Evolutionary conservation across 92 coral and sea anemone genomes (phyloP), one percentile per base, ranked within the genome.

Genomic region (Zoanthus solanderi): DNA sequence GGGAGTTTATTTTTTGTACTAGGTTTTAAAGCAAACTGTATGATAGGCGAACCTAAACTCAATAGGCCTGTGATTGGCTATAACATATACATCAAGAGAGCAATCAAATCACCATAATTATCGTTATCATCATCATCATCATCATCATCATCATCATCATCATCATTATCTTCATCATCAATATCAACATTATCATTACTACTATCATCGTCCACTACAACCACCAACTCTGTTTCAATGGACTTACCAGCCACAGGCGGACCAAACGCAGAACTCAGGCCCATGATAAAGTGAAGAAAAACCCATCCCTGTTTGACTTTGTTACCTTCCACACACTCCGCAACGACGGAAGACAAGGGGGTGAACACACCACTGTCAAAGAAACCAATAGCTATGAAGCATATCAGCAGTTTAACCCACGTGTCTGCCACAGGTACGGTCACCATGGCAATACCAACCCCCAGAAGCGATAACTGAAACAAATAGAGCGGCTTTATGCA

Each of bases 321-420:
- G 15, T 76, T 53, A 23, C 23, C 65, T 18, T 29, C 45, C 8
- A 76, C 63, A 52, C 66, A 76, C 45, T 76, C 63, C 16, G 81
- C 81, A 1, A 76, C 81, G 16, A 76, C 81, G 28, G 66, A 23
- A 7, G 65, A 18, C 65, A 76, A 32, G 9, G 81, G 81, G 1
- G 63, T n/a, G 66, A 76, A 76, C 81, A 76, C 81, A 52, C 81
- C 81, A 4, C 81, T 76, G 46, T 76, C 81, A 52, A 76, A 76
- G 47, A 76, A 76, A 28, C 81, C 81, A 52, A 76, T 76, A 44
- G 81, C 81, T 28, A 52, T 47, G 8, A n/a, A 76, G 47, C 81
- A 76, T 17, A 76, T 76, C 63, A 52, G 23, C 52, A 52, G 45
- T 76, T 52, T 76, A 3, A 52, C 18, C 81, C 81, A 76, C 81